phyloP scores from a whole-genome alignment of 2,888 invertebrate genomes.

The Cordylochernes scorpioides region DNA sequence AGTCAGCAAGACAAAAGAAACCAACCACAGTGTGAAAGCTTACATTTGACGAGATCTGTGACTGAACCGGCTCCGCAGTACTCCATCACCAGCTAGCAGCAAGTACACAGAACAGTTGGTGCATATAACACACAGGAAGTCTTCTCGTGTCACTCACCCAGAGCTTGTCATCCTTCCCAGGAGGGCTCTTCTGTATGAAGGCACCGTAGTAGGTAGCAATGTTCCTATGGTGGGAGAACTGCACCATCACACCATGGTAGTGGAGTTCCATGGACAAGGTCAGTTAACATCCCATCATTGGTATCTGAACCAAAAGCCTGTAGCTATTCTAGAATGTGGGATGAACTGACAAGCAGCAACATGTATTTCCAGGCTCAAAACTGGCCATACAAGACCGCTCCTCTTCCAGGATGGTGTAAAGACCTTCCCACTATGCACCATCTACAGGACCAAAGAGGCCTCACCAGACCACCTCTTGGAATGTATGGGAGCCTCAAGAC shows the following conservation, averaged over 20 bases:
- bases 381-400: no score
- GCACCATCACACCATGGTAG: constrained; percentile 19
- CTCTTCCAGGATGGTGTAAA: no score
- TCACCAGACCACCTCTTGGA: no score
- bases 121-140: background rate
- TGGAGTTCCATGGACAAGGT: constrained; percentile 1
- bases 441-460: no score
- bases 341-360: no score
- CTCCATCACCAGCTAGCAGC: constrained; percentile 66
- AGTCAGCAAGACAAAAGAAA: constrained; percentile 8
- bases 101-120: no score
- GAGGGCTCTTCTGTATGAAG: constrained; percentile 94
- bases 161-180: constrained; percentile 94
- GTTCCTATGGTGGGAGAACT: constrained; percentile 93
- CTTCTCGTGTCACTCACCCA: constrained; percentile 34
- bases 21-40: constrained; percentile 12
- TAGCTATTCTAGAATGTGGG: no score
- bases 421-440: no score
- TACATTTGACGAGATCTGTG: constrained; percentile 86
- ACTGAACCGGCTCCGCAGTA: constrained; percentile 98
- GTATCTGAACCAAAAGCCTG: no score
- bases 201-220: constrained; percentile 99
- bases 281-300: no score
- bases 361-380: no score
- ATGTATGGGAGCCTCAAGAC: no score